Percentiles rank a stretch among this genome's conserved stretches.
phyloP scores from a whole-genome alignment of 2,797 vertebrate species.

The Propithecus perrieri region DNA sequence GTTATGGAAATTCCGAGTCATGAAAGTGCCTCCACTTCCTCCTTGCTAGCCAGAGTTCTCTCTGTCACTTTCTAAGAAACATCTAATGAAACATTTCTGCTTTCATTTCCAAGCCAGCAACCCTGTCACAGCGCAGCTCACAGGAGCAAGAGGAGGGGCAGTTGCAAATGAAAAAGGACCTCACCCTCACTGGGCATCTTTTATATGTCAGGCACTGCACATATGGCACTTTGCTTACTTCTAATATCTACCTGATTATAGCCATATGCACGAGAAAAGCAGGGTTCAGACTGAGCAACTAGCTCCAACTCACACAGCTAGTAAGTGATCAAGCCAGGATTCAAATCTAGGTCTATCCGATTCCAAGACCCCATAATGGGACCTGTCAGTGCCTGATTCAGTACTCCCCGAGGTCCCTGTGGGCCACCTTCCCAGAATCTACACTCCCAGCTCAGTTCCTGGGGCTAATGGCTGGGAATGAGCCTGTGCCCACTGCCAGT shows the following conservation, averaged over 20 bases:
- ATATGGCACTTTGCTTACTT: background rate
- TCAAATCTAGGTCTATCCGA: background rate
- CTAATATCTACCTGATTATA: background rate
- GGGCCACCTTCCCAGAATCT: background rate
- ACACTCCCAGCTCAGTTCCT: background rate
- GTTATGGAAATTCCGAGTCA: background rate
- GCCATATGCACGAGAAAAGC: background rate
- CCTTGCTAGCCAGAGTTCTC: background rate
- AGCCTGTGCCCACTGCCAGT: background rate
- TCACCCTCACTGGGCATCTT: background rate
- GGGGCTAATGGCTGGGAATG: background rate
- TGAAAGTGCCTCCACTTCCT: background rate
- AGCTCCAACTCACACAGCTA: background rate
- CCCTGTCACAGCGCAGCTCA: background rate
- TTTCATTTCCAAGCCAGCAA: background rate
- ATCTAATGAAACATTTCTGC: background rate
- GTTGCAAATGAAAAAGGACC: background rate
- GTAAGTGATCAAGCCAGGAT: background rate
- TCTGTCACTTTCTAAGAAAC: conserved; percentile 7
- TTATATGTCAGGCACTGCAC: background rate
- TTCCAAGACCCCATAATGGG: background rate
- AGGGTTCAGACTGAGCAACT: background rate
- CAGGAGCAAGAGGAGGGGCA: background rate
- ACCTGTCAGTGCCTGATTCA: background rate
- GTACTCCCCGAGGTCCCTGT: rapidly evolving